A percentile compares a stretch with the other conserved stretches of the same genome.
phyloP scores from a whole-genome alignment of 2,888 invertebrate species.

The Mantis religiosa region DNA sequence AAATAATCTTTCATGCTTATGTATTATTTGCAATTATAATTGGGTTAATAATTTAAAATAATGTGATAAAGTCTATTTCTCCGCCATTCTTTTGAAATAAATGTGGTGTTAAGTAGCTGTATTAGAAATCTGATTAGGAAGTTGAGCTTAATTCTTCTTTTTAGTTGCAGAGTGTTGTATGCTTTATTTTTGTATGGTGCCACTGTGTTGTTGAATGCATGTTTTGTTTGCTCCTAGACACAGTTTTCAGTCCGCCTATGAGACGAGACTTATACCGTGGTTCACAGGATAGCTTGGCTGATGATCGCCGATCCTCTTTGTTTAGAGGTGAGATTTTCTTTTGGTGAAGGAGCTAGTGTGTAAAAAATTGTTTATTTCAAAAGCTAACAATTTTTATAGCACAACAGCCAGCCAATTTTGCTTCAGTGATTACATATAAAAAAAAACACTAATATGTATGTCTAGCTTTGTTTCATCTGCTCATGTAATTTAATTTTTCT shows the following conservation, averaged over 20 bases:
- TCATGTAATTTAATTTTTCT: too few relatives aligned
- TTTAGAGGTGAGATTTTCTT: slow-evolving; percentile 58
- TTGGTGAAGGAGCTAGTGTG: neutral
- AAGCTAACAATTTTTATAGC: too few relatives aligned
- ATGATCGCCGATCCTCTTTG: slow-evolving; percentile 29
- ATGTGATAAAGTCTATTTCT: neutral
- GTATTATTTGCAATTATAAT: neutral
- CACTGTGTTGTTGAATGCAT: neutral
- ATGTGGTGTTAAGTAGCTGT: neutral
- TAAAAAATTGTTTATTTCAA: too few relatives aligned
- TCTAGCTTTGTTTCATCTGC: too few relatives aligned
- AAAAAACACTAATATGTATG: too few relatives aligned
- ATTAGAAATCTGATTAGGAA: neutral
- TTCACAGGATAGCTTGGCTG: slow-evolving; percentile 82
- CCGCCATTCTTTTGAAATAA: neutral
- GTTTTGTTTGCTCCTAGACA: slow-evolving; percentile 29
- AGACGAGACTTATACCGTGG: slow-evolving; percentile 88
- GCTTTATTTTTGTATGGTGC: neutral
- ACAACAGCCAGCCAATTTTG: too few relatives aligned
- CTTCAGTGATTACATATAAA: too few relatives aligned
- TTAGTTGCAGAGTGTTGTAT: neutral
- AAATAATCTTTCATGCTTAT: neutral
- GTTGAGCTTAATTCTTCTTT: neutral
- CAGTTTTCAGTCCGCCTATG: slow-evolving; percentile 49
- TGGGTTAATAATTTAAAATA: neutral